Evolutionary conservation across 2,113 vertebrate species (phyloP).

Genomic region (Solea solea): DNA sequence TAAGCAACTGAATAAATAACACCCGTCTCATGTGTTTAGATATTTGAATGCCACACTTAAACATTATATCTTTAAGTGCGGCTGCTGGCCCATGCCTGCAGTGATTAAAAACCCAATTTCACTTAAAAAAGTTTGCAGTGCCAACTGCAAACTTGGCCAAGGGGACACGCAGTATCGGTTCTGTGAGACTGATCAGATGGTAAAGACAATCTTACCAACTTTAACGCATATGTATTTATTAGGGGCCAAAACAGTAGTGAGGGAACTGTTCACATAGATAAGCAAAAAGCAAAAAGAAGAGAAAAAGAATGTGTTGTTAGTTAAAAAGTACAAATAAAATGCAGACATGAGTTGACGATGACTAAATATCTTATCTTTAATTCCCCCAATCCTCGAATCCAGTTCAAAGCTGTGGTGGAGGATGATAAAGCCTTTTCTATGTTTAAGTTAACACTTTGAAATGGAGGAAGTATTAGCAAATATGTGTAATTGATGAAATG

Average conservation of each 20-base stretch:
- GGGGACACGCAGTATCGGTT: neutral
- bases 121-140: slow-evolving; percentile 8
- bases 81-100: neutral
- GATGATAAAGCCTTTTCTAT: no score
- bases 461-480: no score
- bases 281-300: neutral
- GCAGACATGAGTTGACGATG: no score
- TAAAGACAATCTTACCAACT: neutral
- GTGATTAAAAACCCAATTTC: slow-evolving; percentile 13
- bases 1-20: no score
- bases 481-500: no score
- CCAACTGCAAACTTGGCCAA: slow-evolving; percentile 5
- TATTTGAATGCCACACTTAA: neutral
- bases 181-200: slow-evolving; percentile 6
- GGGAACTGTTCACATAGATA: slow-evolving; percentile 7
- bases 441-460: no score
- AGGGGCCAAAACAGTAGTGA: slow-evolving; percentile 16
- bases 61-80: neutral
- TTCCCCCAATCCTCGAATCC: no score
- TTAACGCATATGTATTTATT: neutral
- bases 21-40: no score
- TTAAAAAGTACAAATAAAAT: no score
- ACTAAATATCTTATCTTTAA: no score
- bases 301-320: neutral
- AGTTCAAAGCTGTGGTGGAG: no score